Conservation (phyloP, 2,888 invertebrate species). For the Hypselothyrea guttata region DNA sequence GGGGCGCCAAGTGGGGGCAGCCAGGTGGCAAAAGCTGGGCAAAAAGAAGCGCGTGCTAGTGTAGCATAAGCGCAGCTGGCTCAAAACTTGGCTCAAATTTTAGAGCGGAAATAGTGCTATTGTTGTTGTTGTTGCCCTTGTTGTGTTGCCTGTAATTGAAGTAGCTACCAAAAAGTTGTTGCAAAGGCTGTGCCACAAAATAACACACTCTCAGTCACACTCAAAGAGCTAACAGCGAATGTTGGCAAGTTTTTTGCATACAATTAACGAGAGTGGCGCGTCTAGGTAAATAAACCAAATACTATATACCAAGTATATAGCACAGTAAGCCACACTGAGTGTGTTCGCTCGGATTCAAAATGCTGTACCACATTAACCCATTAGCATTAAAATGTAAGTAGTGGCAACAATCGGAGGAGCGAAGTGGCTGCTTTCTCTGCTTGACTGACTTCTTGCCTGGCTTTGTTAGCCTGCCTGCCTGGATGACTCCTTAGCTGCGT, state of each 20-base stretch:
- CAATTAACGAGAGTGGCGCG: conserved; percentile 79
- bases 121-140: conserved; percentile 26
- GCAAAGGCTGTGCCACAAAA: conserved; percentile 61
- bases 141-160: conserved; percentile 53
- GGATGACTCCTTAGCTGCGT: neutral
- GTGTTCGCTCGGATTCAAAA: conserved; percentile 6
- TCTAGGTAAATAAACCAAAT: conserved; percentile 66
- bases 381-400: conserved; percentile 59
- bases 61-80: conserved; percentile 59
- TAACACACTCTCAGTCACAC: conserved; percentile 24
- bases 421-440: conserved; percentile 39
- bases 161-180: conserved; percentile 67
- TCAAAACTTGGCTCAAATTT: conserved; percentile 72
- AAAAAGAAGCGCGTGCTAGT: conserved; percentile 13
- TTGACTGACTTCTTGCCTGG: conserved; percentile 34
- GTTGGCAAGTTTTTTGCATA: conserved; percentile 76
- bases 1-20: conserved; percentile 14
- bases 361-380: conserved; percentile 68
- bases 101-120: conserved; percentile 71
- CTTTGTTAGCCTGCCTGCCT: conserved; percentile 20
- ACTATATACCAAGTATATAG: conserved; percentile 6
- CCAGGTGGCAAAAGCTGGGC: conserved; percentile 29
- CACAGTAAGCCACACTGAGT: conserved; percentile 8
- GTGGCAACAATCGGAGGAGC: conserved; percentile 28
- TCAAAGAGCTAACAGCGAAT: conserved; percentile 34